A percentile compares a stretch with the other conserved stretches of the same genome.
Conservation (phyloP, 1,140 invertebrate species). For the Pantala flavescens region DNA sequence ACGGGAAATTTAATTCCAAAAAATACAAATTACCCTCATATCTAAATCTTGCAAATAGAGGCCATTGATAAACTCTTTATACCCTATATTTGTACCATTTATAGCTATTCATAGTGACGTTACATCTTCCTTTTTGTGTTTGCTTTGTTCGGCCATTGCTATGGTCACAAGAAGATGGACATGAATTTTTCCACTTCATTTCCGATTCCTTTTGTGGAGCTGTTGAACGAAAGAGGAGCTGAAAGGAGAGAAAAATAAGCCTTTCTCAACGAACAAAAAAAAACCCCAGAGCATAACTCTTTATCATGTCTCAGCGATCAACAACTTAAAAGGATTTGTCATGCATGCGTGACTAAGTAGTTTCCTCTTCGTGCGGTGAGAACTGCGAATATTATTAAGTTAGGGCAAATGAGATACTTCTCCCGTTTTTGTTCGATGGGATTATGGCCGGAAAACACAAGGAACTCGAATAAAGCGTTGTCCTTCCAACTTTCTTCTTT, state of each 20-base stretch:
- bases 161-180: neutral
- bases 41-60: no score
- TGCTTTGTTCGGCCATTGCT: neutral
- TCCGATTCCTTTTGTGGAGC: no score
- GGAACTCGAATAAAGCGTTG: no score
- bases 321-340: constrained; percentile 4
- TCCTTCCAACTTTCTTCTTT: no score
- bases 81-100: no score
- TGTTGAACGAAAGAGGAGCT: neutral
- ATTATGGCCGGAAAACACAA: no score
- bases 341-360: neutral
- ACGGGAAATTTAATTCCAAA: no score
- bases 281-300: neutral
- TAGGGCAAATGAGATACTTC: neutral
- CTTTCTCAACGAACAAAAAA: neutral
- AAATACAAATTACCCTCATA: no score
- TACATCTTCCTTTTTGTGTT: neutral
- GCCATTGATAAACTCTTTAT: no score
- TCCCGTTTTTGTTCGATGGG: no score
- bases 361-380: neutral
- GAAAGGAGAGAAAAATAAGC: neutral
- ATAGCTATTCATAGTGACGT: neutral
- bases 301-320: neutral
- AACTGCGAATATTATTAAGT: neutral
- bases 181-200: no score